Percentiles rank a stretch among this genome's conserved stretches.
phyloP scores from a whole-genome alignment of 2,797 vertebrate species.

The Sternotherus odoratus region DNA sequence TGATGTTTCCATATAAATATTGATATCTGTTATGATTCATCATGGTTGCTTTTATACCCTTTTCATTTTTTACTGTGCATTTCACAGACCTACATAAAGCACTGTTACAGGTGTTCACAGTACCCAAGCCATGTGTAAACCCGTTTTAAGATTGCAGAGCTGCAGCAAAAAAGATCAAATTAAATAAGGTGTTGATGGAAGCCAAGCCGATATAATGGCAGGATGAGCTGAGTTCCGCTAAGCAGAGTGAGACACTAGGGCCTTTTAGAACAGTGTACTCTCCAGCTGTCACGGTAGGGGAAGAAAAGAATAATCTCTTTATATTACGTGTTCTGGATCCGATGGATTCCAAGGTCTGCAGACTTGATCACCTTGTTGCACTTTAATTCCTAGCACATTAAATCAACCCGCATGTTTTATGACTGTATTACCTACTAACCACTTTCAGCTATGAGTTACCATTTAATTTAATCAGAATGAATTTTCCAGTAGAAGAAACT shows the following conservation, averaged over 20 bases:
- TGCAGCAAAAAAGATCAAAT: not conserved
- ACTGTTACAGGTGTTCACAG: rapidly evolving
- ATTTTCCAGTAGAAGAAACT: not conserved
- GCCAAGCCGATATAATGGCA: not conserved
- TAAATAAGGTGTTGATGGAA: not conserved
- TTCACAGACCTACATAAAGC: not conserved
- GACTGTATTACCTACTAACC: not conserved
- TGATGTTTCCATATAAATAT: not conserved
- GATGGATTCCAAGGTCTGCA: not conserved
- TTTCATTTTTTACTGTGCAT: not conserved
- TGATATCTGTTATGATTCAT: not conserved
- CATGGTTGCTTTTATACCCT: not conserved
- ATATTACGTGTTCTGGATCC: not conserved
- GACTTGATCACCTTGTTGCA: not conserved
- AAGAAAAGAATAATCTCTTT: not conserved
- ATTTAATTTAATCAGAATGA: not conserved
- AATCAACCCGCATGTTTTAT: not conserved
- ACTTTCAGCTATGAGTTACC: not conserved
- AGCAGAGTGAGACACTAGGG: rapidly evolving
- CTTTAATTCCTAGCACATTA: not conserved
- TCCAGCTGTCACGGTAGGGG: not conserved
- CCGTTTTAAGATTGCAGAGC: not conserved
- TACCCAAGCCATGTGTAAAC: rapidly evolving
- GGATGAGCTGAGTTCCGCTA: not conserved
- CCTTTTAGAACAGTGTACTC: not conserved